Evolutionary conservation across 2,113 vertebrate species (phyloP).

Genomic region (Rallus limicola): DNA sequence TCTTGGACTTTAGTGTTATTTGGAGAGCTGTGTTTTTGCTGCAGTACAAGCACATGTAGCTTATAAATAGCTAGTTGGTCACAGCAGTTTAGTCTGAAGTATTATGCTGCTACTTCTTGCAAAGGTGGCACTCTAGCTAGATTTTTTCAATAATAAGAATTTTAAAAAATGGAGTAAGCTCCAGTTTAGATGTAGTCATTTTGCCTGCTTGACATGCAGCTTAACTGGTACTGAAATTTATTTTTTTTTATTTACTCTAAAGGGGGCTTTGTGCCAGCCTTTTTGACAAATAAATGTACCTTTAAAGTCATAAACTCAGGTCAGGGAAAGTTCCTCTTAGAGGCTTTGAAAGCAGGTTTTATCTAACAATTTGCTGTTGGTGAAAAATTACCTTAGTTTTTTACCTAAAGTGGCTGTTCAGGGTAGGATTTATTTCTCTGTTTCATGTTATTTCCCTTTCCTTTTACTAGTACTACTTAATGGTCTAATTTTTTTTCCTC

Average conservation of each 20-base stretch:
- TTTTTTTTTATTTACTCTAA: neutral
- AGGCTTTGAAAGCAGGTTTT: neutral
- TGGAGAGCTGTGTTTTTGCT: neutral
- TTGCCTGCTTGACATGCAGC: neutral
- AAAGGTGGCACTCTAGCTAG: neutral
- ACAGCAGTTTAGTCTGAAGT: neutral
- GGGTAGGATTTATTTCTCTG: slow-evolving; percentile 68
- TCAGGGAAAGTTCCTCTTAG: slow-evolving; percentile 17
- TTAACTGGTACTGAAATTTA: neutral
- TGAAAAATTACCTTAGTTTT: slow-evolving; percentile 61
- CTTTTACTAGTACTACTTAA: slow-evolving; percentile 63
- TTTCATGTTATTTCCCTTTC: slow-evolving; percentile 57
- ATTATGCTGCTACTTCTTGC: neutral
- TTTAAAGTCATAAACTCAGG: slow-evolving; percentile 23
- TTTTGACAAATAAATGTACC: slow-evolving; percentile 32
- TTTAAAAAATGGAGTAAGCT: neutral
- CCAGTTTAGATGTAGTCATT: neutral
- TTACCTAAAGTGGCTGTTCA: slow-evolving; percentile 50
- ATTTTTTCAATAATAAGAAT: neutral
- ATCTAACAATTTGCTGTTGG: slow-evolving; percentile 34
- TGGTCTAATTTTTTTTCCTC: slow-evolving; percentile 40
- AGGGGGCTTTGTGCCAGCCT: neutral
- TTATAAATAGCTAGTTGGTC: neutral
- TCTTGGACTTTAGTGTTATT: neutral
- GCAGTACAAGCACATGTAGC: neutral